Evolutionary conservation across 2,113 vertebrate species (phyloP).

Genomic region (Trogon melanurus): DNA sequence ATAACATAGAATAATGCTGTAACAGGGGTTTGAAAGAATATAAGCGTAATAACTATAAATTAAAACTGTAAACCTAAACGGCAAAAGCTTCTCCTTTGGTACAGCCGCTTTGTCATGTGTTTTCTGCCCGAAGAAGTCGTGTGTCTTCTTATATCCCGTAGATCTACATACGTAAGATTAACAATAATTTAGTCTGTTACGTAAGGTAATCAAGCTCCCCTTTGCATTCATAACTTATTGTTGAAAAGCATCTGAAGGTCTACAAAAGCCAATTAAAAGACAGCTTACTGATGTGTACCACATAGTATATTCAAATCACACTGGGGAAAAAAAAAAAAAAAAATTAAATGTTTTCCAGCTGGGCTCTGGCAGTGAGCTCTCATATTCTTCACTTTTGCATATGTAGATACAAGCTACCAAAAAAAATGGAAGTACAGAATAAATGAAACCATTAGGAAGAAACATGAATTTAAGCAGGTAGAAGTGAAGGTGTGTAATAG

Average conservation of each 20-base stretch:
- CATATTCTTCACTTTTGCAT: not conserved
- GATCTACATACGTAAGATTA: not conserved
- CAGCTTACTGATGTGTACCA: not conserved
- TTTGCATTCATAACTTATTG: not conserved
- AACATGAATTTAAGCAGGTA: not conserved
- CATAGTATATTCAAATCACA: not conserved
- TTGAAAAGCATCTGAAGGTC: not conserved
- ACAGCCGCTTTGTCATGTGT: not conserved
- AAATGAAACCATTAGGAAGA: not conserved
- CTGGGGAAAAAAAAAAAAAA: not conserved
- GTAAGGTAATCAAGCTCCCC: not conserved
- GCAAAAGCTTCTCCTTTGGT: not conserved
- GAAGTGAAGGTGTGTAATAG: not conserved
- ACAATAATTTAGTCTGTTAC: not conserved
- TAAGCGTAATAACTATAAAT: not conserved
- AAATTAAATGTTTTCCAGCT: not conserved
- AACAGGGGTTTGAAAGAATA: not conserved
- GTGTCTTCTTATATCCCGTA: not conserved
- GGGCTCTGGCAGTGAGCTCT: not conserved
- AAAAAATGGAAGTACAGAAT: not conserved
- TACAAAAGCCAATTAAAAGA: not conserved
- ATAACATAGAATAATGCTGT: not conserved
- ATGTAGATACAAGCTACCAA: not conserved
- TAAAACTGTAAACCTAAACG: not conserved
- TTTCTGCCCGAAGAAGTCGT: not conserved